Evolutionary conservation across 1,140 invertebrate species (phyloP), one percentile per base, ranked within the genome.

Genomic region (Drosophila sulfurigaster): DNA sequence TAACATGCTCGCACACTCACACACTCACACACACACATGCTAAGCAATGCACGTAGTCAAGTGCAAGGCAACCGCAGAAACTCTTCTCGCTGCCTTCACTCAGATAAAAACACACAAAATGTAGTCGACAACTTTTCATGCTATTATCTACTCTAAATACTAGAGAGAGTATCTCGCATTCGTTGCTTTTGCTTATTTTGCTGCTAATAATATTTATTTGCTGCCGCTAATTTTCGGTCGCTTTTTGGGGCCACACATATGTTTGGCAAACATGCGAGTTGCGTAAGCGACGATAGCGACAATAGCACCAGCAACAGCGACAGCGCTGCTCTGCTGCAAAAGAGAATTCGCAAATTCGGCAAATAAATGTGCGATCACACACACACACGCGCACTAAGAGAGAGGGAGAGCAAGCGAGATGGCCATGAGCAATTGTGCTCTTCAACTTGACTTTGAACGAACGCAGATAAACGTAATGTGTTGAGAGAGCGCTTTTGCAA

Each of bases 371-470:
- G 20, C 4, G 20, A 38, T 28, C n/a, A 16, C 51, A 49, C 30
- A 56, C 20, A 30, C 46, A 30, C 15, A 45, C 1, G 41, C 16
- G 32, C 32, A 41, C 16, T 57, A 13, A 32, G 6, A 8, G 32
- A 32, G 35, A 11, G 35, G 2, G 35, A 38, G 13, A 48, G 10
- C 28, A 32, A 10, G 30, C 25, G 41, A 43, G 58, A 66, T 41
- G 35, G 15, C 71, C 57, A 58, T 46, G 41, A 59, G 32, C 41
- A 38, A 8, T 38, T 46, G 28, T 56, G 87, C 87, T 91, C 82
- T 91, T 91, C 87, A 91, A 91, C 87, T 91, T 91, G 87, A 91
- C 87, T 91, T 91, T 91, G 87, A 91, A 56, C 10, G 25, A 72
- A 76, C 20, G 20, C 20, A 82, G 2, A 3, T 2, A 43, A 43